These are phyloP conservation scores for Holacanthus passer DNA, from an alignment of 2,113 vertebrate species.

Conservation along the genomic window DNA sequence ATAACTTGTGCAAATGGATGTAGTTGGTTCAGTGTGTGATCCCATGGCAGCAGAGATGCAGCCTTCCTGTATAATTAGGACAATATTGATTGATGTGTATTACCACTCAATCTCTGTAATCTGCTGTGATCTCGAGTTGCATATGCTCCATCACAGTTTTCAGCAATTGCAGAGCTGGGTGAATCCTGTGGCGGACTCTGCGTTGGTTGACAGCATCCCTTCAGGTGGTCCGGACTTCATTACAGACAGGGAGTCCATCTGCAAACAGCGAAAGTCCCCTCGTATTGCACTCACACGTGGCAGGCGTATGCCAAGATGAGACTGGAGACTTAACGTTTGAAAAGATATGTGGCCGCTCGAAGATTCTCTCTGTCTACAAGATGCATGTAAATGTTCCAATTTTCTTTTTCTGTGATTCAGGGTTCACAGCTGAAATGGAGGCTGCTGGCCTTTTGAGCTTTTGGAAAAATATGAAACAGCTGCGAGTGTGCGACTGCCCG, in stretches of 20 bases:
- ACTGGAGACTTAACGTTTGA: conserved; percentile 24
- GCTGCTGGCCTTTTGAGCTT: conserved; percentile 43
- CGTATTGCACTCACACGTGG: conserved; percentile 13
- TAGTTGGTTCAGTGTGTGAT: conserved; percentile 21
- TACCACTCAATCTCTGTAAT: conserved; percentile 49
- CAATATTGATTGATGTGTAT: conserved; percentile 57
- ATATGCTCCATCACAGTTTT: conserved; percentile 36
- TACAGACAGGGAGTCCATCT: conserved; percentile 58
- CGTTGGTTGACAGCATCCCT: conserved; percentile 40
- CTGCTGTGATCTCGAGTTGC: conserved; percentile 41
- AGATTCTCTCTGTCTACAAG: conserved; percentile 58
- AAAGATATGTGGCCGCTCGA: conserved; percentile 4
- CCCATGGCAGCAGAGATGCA: conserved; percentile 33
- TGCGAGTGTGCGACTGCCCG: neutral
- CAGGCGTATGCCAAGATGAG: conserved; percentile 25
- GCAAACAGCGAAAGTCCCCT: conserved; percentile 50
- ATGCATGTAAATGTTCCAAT: conserved; percentile 62
- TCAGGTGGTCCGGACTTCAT: conserved; percentile 66
- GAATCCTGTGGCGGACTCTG: conserved; percentile 39
- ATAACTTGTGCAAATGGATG: conserved; percentile 42
- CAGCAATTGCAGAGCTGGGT: conserved; percentile 32
- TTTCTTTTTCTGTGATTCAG: conserved; percentile 48
- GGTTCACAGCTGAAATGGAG: conserved; percentile 54
- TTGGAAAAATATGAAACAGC: conserved; percentile 43
- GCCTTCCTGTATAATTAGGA: conserved; percentile 55